phyloP scores from a whole-genome alignment of 2,113 vertebrate species.

The Odontophorus gujanensis region DNA sequence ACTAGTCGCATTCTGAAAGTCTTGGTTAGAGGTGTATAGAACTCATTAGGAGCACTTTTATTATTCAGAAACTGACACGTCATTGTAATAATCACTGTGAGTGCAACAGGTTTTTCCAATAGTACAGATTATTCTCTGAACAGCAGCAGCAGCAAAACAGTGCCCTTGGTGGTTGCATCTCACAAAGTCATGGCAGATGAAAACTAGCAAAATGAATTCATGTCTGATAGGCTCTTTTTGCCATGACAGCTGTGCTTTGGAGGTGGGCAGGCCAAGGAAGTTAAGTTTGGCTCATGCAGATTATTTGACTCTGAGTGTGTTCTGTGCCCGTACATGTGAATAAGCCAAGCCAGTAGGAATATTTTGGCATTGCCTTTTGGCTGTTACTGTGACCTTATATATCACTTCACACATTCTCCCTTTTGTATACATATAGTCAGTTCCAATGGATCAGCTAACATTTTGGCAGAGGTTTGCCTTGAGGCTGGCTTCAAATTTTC shows the following conservation, averaged over 20 bases:
- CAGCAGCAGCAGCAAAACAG: constrained; percentile 32
- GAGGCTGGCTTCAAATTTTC: constrained; percentile 45
- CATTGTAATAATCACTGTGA: neutral
- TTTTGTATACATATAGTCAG: constrained; percentile 64
- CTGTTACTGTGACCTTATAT: constrained; percentile 67
- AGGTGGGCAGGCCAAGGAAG: constrained; percentile 60
- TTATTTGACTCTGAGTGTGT: constrained; percentile 35
- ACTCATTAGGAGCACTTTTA: constrained; percentile 27
- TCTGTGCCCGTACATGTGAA: constrained; percentile 25
- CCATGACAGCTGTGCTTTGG: constrained; percentile 63
- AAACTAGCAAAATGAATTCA: constrained; percentile 63
- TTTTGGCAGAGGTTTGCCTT: constrained; percentile 52
- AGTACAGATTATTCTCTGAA: constrained; percentile 9
- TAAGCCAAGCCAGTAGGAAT: constrained; percentile 50
- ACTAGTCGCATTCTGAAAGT: constrained; percentile 4
- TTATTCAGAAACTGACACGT: constrained; percentile 19
- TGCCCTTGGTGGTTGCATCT: constrained; percentile 66
- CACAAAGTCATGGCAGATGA: constrained; percentile 73
- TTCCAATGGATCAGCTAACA: constrained; percentile 66
- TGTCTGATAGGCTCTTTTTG: constrained; percentile 61
- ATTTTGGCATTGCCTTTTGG: constrained; percentile 65
- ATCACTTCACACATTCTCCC: constrained; percentile 57
- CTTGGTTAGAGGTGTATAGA: constrained; percentile 6
- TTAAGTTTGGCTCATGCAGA: constrained; percentile 56
- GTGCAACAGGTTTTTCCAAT: constrained; percentile 1